Evolutionary conservation across 2,797 vertebrate species (phyloP).

Genomic region (Paguma larvata): DNA sequence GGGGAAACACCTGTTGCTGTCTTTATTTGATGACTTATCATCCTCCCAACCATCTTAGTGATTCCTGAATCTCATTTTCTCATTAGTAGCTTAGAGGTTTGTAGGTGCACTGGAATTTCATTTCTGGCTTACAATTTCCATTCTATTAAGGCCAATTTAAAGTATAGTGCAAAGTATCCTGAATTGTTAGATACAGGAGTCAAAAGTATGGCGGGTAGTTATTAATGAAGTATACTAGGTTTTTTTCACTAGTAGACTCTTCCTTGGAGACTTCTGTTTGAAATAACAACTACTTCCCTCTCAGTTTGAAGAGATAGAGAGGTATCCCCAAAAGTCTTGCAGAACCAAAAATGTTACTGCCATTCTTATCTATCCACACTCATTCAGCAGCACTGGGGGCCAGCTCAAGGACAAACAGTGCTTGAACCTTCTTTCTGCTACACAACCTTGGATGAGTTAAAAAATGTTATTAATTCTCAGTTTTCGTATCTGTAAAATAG

Average conservation of each 20-base stretch:
- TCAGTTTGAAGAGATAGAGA: not conserved
- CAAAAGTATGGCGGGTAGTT: not conserved
- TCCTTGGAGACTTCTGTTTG: not conserved
- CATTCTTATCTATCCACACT: not conserved
- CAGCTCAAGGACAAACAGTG: not conserved
- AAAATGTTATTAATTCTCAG: not conserved
- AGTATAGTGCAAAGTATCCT: not conserved
- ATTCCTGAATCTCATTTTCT: slow-evolving; percentile 32
- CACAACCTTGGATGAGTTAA: not conserved
- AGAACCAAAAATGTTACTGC: not conserved
- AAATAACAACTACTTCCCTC: not conserved
- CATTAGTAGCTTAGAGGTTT: not conserved
- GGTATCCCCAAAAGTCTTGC: not conserved
- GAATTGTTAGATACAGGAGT: not conserved
- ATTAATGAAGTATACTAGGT: not conserved
- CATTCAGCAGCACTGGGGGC: not conserved
- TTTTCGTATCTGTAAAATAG: not conserved
- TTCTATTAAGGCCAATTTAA: not conserved
- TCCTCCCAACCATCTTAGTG: not conserved
- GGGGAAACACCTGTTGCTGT: not conserved
- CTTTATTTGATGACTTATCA: not conserved
- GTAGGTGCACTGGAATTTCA: not conserved
- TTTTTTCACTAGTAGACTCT: not conserved
- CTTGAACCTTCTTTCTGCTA: not conserved
- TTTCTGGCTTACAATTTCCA: not conserved